Base-by-base conservation (phyloP, 2,113 vertebrate genomes). In the Thomomys bottae region DNA sequence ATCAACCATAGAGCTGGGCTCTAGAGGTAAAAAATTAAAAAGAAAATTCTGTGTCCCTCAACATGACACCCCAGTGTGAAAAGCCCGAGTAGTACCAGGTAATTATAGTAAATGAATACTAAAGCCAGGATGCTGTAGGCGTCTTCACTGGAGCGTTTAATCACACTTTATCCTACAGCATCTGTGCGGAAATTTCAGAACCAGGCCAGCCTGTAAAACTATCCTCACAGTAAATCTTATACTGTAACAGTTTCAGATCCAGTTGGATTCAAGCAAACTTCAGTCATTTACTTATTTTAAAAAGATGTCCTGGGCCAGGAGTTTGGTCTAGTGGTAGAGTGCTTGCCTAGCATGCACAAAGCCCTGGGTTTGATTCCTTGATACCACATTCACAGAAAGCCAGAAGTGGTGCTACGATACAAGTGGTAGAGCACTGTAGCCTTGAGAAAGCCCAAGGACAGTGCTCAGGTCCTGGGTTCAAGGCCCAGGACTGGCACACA, bases 251-350 rank as follows among this genome's bases (percentile, higher is more conserved):
- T 63, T 72, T 36, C 26, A 73, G 40, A 63, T 54, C 49, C 49
- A 54, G 49, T 72, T 82, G 57, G 23, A 64, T 64, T 82, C 64
- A 54, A 81, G n/a, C 32, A 89, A 79, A 89, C 72, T 72, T 49
- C 54, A 89, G 2, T 88, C 24, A 63, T 72, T 81, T 34, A 6
- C 40, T 73, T 54, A 54, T 20, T 54, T 54, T 54, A 54, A 54
- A 54, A 54, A 54, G 49, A 54, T 54, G 49, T 54, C 49, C 49
- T n/a, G n/a, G n/a, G n/a, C n/a, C n/a, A n/a, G n/a, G n/a, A n/a
- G n/a, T n/a, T n/a, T n/a, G n/a, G n/a, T n/a, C n/a, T n/a, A n/a
- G n/a, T n/a, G n/a, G n/a, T n/a, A n/a, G n/a, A n/a, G n/a, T n/a
- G n/a, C n/a, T n/a, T n/a, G n/a, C n/a, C n/a, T n/a, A n/a, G n/a